Conservation (phyloP, 2,888 invertebrate genomes). For the Slavum lentiscoides region DNA sequence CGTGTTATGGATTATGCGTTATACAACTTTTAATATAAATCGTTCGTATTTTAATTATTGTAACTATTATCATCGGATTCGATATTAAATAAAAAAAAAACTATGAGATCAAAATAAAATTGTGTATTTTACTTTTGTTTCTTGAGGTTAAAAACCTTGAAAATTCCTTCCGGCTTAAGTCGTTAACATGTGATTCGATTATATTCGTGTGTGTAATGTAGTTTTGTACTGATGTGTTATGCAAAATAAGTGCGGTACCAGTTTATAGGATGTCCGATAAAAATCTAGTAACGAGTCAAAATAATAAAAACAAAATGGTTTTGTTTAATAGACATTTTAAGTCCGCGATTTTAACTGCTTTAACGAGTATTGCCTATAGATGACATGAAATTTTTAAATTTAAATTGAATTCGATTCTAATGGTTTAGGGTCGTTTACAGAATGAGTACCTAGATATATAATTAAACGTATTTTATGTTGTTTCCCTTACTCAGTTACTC, state of each 20-base stretch:
- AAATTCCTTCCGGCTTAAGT: constrained; percentile 25
- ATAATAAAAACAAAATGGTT: not conserved
- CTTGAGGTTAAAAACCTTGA: constrained; percentile 42
- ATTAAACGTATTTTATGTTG: too few species aligned
- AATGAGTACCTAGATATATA: too few species aligned
- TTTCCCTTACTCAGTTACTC: too few species aligned
- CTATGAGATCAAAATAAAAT: not conserved
- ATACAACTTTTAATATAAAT: constrained; percentile 8
- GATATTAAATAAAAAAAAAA: constrained; percentile 2
- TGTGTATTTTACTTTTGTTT: constrained; percentile 28
- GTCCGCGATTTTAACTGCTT: not conserved
- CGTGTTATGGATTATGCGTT: not conserved
- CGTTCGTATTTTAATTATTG: constrained; percentile 26
- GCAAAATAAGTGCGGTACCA: not conserved
- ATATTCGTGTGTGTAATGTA: not conserved
- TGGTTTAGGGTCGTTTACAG: not conserved
- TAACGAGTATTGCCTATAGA: not conserved
- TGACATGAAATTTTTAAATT: not conserved
- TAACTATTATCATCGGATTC: not conserved
- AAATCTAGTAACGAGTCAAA: not conserved
- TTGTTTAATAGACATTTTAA: not conserved
- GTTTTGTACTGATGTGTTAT: not conserved
- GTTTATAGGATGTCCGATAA: not conserved
- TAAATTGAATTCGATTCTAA: not conserved
- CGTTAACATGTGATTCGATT: not conserved